Percentiles rank a stretch among this genome's conserved stretches.
These are phyloP conservation scores for Pyrgus malvae DNA, from an alignment of 2,888 invertebrate genomes.

Conservation along the genomic window DNA sequence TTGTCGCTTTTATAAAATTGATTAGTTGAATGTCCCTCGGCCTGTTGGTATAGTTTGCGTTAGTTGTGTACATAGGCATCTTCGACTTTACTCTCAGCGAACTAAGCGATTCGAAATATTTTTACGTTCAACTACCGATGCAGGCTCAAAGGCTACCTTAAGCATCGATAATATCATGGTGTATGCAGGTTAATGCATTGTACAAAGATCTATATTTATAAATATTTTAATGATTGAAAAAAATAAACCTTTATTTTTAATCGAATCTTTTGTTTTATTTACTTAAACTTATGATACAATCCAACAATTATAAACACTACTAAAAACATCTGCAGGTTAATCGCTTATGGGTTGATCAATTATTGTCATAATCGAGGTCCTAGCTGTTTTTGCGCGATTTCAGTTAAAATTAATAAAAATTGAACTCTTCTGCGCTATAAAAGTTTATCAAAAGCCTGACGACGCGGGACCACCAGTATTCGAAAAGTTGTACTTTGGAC, in stretches of 20 bases:
- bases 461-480: too few relatives aligned
- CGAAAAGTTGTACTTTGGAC: too few relatives aligned
- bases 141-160: conserved; percentile 54
- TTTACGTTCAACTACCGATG: conserved; percentile 35
- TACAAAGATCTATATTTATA: conserved; percentile 80
- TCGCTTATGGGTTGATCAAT: too few relatives aligned
- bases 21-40: conserved; percentile 23
- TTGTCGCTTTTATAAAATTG: conserved; percentile 37
- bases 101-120: conserved; percentile 23
- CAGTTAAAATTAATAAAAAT: too few relatives aligned
- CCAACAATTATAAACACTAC: too few relatives aligned
- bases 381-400: too few relatives aligned
- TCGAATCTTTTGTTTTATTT: conserved; percentile 23
- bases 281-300: too few relatives aligned
- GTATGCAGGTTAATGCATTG: conserved; percentile 72
- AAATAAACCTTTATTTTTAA: conserved; percentile 79
- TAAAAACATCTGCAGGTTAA: too few relatives aligned
- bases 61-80: conserved; percentile 27
- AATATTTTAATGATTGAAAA: conserved; percentile 78
- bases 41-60: conserved; percentile 18
- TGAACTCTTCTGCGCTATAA: too few relatives aligned
- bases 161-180: conserved; percentile 54
- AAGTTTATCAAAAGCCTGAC: too few relatives aligned
- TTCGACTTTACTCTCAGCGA: conserved; percentile 26
- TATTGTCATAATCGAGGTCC: too few relatives aligned